A percentile compares a stretch with the other conserved stretches of the same genome.
phyloP scores from a whole-genome alignment of 2,113 vertebrate genomes.

The Oxyura jamaicensis region DNA sequence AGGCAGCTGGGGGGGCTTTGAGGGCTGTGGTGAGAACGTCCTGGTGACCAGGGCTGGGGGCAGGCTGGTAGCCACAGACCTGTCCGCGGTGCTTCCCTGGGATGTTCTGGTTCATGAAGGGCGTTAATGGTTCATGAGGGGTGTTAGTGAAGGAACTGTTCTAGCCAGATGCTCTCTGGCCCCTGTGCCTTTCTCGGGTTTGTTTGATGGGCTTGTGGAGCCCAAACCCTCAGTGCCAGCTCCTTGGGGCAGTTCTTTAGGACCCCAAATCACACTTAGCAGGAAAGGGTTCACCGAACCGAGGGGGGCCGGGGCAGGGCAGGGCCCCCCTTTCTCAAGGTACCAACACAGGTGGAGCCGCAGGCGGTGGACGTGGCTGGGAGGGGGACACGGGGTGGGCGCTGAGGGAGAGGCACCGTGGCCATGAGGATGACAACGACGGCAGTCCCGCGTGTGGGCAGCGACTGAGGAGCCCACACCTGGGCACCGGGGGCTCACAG shows the following conservation, averaged over 20 bases:
- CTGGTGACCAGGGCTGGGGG: neutral
- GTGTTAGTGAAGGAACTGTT: neutral
- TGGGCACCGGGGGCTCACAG: no score
- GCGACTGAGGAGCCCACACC: no score
- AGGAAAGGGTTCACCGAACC: neutral
- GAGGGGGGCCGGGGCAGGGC: neutral
- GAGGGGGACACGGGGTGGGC: no score
- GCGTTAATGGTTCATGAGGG: no score
- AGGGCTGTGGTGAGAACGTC: neutral
- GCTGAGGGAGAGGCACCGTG: no score
- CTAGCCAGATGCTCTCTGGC: neutral
- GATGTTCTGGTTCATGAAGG: neutral
- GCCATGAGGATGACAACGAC: no score
- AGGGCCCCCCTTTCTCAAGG: no score
- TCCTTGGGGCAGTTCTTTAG: neutral
- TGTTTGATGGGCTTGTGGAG: rapidly evolving
- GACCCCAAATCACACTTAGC: neutral
- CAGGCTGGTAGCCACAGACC: rapidly evolving
- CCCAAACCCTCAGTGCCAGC: neutral
- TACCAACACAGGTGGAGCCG: no score
- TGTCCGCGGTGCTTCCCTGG: neutral
- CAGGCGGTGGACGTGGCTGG: no score
- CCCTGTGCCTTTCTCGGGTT: neutral
- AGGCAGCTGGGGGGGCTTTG: neutral
- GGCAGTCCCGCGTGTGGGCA: no score